These are phyloP conservation scores for Zaprionus camerounensis DNA, from an alignment of 1,140 invertebrate genomes.

Conservation along the genomic window DNA sequence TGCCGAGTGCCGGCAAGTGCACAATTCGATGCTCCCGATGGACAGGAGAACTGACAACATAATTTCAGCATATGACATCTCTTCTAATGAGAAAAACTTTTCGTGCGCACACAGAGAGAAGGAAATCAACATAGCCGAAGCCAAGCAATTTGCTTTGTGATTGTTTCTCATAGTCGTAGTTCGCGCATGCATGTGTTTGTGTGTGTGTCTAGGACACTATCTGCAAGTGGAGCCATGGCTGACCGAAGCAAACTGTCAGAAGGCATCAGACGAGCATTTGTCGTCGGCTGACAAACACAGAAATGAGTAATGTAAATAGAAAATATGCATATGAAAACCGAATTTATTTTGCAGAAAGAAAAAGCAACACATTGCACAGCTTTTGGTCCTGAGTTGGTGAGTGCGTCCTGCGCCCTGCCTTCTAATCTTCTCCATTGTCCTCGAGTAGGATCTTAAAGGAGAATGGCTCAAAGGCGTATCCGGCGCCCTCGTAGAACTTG, in stretches of 20 bases:
- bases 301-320: constrained; percentile 36
- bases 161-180: constrained; percentile 48
- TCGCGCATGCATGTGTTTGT: neutral
- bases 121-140: constrained; percentile 24
- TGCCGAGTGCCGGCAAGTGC: neutral
- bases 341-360: constrained; percentile 63
- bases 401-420: constrained; percentile 54
- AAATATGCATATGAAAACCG: constrained; percentile 66
- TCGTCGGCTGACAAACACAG: constrained; percentile 48
- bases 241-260: constrained; percentile 62
- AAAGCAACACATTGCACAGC: constrained; percentile 33
- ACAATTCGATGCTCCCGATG: constrained; percentile 47
- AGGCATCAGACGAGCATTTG: constrained; percentile 63
- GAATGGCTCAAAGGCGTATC: constrained; percentile 96
- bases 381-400: constrained; percentile 40
- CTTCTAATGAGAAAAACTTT: constrained; percentile 67
- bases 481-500: constrained; percentile 97
- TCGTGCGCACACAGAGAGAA: constrained; percentile 8
- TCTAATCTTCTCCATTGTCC: constrained; percentile 47
- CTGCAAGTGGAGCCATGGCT: constrained; percentile 54
- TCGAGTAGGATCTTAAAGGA: constrained; percentile 94
- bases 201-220: constrained; percentile 24
- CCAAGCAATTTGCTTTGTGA: constrained; percentile 63
- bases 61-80: constrained; percentile 76
- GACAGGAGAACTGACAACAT: constrained; percentile 73